These are phyloP conservation scores for Seriola aureovittata DNA, from an alignment of 2,113 vertebrate genomes.

Conservation along the genomic window DNA sequence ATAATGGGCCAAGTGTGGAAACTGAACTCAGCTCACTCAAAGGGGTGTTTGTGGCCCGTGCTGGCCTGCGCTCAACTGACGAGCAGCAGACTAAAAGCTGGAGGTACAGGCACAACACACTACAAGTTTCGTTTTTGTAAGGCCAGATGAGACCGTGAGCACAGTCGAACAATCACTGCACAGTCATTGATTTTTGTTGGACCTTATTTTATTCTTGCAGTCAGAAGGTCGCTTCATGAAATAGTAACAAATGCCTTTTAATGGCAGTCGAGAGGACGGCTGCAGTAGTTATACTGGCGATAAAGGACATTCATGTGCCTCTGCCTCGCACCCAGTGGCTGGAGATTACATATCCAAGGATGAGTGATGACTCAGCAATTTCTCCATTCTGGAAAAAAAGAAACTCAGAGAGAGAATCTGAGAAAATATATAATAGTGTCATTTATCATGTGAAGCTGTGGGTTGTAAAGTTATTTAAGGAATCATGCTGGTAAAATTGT, in stretches of 20 bases:
- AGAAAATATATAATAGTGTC: constrained; percentile 37
- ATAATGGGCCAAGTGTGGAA: constrained; percentile 46
- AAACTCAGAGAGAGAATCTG: constrained; percentile 8
- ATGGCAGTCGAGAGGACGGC: constrained; percentile 17
- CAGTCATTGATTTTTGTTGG: constrained; percentile 39
- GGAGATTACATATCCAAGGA: constrained; percentile 38
- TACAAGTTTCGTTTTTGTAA: background rate
- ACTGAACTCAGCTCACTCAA: constrained; percentile 34
- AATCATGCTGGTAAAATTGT: constrained; percentile 12
- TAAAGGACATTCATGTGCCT: constrained; percentile 43
- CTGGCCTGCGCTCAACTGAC: background rate
- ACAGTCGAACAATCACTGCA: too few species aligned
- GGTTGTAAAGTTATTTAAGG: constrained; percentile 37
- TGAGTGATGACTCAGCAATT: constrained; percentile 52
- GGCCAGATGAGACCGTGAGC: constrained; percentile 15
- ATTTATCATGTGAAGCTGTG: constrained; percentile 52
- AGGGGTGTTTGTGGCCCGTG: constrained; percentile 3
- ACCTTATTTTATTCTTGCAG: constrained; percentile 36
- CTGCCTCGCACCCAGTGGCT: background rate
- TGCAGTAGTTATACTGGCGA: constrained; percentile 31
- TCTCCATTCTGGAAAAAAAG: background rate
- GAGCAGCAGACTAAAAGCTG: constrained; percentile 33
- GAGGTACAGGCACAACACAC: background rate
- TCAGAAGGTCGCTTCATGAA: constrained; percentile 39
- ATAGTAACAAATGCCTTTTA: constrained; percentile 49